Conservation (phyloP, 2,888 invertebrate genomes). For the Balanococcus diminutus region DNA sequence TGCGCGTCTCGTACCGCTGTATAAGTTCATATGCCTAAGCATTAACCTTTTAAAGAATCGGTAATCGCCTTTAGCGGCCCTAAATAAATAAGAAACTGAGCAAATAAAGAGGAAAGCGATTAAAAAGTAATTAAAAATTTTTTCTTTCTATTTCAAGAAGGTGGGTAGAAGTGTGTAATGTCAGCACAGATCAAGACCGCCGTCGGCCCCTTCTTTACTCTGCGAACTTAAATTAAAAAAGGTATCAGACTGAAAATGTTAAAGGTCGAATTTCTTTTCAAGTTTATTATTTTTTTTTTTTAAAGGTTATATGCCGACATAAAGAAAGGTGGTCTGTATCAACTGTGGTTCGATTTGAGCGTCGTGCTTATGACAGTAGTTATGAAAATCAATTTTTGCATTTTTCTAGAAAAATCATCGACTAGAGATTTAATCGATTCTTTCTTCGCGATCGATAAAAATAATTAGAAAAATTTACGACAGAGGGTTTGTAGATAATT, state of each 20-base stretch:
- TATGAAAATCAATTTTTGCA: too few species aligned
- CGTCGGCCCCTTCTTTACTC: not conserved
- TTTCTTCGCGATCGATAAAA: too few species aligned
- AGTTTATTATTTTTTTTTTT: constrained; percentile 14
- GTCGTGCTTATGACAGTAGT: too few species aligned
- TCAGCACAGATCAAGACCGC: not conserved
- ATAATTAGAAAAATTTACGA: too few species aligned
- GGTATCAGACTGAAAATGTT: constrained; percentile 21
- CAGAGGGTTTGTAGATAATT: too few species aligned
- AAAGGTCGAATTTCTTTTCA: constrained; percentile 26
- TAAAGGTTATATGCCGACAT: too few species aligned
- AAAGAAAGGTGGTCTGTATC: too few species aligned
- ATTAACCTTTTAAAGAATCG: not conserved
- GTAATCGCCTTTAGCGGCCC: constrained; percentile 16
- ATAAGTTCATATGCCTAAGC: too few species aligned
- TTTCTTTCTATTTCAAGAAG: not conserved
- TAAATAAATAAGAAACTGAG: constrained; percentile 8
- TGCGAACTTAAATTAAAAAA: constrained; percentile 8
- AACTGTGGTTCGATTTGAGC: too few species aligned
- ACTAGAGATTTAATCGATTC: too few species aligned
- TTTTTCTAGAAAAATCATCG: too few species aligned
- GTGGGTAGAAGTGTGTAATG: not conserved
- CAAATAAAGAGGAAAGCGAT: constrained; percentile 6
- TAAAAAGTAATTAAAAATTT: constrained; percentile 38
- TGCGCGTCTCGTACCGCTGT: too few species aligned